Conservation (phyloP, 2,797 vertebrate species). For the Liparis tanakae region DNA sequence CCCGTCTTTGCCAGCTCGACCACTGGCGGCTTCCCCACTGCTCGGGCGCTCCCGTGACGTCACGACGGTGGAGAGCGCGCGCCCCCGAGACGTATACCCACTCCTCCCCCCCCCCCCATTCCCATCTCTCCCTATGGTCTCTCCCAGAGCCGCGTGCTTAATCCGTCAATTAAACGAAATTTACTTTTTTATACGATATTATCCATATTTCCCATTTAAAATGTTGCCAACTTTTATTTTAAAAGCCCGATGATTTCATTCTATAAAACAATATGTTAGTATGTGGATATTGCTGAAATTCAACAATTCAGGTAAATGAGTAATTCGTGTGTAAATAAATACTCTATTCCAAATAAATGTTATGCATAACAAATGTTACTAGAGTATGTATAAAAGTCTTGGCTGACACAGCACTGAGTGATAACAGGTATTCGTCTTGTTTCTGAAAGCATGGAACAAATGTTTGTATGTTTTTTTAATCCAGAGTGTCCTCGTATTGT, state of each 20-base stretch:
- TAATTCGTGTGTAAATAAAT: background rate
- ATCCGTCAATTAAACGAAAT: background rate
- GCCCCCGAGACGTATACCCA: slow-evolving; percentile 39
- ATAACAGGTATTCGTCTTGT: too few relatives aligned
- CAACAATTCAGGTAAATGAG: background rate
- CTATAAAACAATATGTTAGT: background rate
- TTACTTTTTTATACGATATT: background rate
- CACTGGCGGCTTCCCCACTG: slow-evolving; percentile 69
- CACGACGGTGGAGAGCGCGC: slow-evolving; percentile 64
- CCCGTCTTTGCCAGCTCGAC: slow-evolving; percentile 55
- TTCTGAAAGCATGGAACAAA: too few relatives aligned
- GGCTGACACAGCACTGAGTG: too few relatives aligned
- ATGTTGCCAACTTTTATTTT: background rate
- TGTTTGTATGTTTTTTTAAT: too few relatives aligned
- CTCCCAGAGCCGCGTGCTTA: background rate
- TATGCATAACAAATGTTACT: background rate
- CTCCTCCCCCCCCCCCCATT: background rate
- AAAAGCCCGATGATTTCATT: background rate
- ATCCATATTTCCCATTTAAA: background rate
- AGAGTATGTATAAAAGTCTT: background rate
- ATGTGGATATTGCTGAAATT: background rate
- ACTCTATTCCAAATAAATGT: background rate
- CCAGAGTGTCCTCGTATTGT: too few relatives aligned
- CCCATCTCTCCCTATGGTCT: too few relatives aligned
- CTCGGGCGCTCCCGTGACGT: slow-evolving; percentile 75